Percentiles rank a stretch among this genome's conserved stretches.
Evolutionary conservation across 2,797 vertebrate genomes (phyloP).

Genomic region (Hyperoplus immaculatus): DNA sequence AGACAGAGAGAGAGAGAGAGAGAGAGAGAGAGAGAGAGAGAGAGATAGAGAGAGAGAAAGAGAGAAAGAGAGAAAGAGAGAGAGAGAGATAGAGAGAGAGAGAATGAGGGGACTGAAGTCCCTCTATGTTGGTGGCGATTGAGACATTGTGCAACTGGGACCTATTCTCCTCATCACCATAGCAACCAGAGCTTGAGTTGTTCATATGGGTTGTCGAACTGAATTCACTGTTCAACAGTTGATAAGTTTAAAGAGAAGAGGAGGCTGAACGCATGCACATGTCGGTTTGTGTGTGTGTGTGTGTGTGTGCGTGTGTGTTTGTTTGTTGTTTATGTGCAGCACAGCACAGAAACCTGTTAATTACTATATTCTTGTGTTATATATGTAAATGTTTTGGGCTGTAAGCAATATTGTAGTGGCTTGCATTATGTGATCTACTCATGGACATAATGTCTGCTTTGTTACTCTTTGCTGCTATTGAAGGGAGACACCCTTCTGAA

Average conservation of each 20-base stretch:
- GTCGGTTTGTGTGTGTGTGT: neutral
- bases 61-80: neutral
- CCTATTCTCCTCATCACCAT: conserved; percentile 73
- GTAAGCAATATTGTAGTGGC: neutral
- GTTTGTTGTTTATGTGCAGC: neutral
- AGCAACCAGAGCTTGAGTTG: conserved; percentile 68
- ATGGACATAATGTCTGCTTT: neutral
- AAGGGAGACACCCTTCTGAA: neutral
- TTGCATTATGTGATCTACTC: neutral
- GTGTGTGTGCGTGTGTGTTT: neutral
- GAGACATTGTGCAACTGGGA: conserved; percentile 72
- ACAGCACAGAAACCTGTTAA: neutral
- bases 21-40: conserved; percentile 21
- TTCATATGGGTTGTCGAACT: conserved; percentile 46
- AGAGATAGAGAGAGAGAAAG: neutral
- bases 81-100: neutral
- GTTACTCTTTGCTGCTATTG: conserved; percentile 4
- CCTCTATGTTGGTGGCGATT: conserved; percentile 60
- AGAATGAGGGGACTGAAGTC: conserved; percentile 47
- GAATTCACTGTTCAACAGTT: conserved; percentile 51
- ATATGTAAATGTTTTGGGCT: neutral
- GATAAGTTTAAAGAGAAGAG: conserved; percentile 42
- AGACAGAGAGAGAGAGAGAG: neutral
- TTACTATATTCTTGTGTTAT: neutral
- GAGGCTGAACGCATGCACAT: neutral